Conservation (phyloP, 1,140 invertebrate species). For the Drosophila pruinosa region DNA sequence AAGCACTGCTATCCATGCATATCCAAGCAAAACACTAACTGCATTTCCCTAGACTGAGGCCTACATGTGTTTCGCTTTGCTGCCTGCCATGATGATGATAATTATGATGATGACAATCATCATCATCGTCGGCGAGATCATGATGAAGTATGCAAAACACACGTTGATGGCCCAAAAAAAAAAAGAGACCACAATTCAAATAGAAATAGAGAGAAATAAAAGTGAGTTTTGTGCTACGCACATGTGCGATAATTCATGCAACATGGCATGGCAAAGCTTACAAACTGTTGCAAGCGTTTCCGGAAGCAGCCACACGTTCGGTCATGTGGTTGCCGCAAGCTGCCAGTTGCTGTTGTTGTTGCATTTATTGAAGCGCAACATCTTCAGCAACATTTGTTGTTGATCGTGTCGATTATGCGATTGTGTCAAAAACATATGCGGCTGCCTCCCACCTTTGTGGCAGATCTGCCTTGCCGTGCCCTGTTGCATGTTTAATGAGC, state of each 20-base stretch:
- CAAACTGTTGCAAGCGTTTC: conserved; percentile 46
- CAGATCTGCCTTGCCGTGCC: not conserved
- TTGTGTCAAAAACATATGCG: conserved; percentile 52
- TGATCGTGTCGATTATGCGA: conserved; percentile 46
- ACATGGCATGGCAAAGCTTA: conserved; percentile 19
- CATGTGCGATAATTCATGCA: conserved; percentile 46
- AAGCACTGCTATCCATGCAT: conserved; percentile 45
- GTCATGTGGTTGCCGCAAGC: too few relatives aligned
- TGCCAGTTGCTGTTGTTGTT: conserved; percentile 18
- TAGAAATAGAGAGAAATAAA: not conserved
- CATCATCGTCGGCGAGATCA: conserved; percentile 9
- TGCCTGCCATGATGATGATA: conserved; percentile 43
- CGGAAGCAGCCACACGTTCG: conserved; percentile 63
- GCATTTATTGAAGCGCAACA: conserved; percentile 43
- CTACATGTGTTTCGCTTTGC: conserved; percentile 55
- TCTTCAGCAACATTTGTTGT: conserved; percentile 36
- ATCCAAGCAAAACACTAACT: conserved; percentile 38
- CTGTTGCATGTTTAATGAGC: conserved; percentile 69
- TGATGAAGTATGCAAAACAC: conserved; percentile 29
- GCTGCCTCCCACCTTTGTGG: conserved; percentile 33
- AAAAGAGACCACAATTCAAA: not conserved
- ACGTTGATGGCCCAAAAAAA: conserved; percentile 21
- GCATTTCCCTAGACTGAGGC: conserved; percentile 39
- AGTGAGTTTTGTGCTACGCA: conserved; percentile 40
- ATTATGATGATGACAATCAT: conserved; percentile 25